Conservation (phyloP, 1,140 invertebrate genomes). For the Rhyzopertha dominica region DNA sequence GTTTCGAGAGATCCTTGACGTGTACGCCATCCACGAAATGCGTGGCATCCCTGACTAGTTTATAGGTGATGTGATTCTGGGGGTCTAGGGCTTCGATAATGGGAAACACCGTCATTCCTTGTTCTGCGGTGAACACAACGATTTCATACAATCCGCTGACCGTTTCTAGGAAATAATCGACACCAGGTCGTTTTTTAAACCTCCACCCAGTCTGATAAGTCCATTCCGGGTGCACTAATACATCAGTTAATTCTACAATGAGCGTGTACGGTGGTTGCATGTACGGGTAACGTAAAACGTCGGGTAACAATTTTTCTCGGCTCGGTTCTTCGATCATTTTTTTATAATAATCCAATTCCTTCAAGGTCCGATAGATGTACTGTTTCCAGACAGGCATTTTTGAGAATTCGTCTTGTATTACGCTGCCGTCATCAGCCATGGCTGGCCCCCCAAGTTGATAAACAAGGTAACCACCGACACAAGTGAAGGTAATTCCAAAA, state of each 20-base stretch:
- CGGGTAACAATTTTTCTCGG: constrained; percentile 86
- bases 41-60: constrained; percentile 90
- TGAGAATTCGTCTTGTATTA: constrained; percentile 75
- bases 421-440: constrained; percentile 68
- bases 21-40: constrained; percentile 90
- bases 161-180: constrained; percentile 91
- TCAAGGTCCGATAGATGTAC: constrained; percentile 65
- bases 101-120: constrained; percentile 72
- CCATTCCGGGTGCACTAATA: constrained; percentile 96
- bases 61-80: constrained; percentile 78
- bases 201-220: constrained; percentile 68
- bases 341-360: constrained; percentile 69
- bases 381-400: constrained; percentile 64
- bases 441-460: too few species aligned
- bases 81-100: constrained; percentile 88
- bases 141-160: constrained; percentile 87
- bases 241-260: constrained; percentile 89
- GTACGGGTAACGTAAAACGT: constrained; percentile 84
- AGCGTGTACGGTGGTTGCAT: constrained; percentile 92
- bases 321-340: constrained; percentile 91
- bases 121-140: constrained; percentile 93
- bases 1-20: constrained; percentile 87
- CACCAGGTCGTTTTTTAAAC: constrained; percentile 90
- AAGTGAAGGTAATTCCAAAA: too few species aligned
- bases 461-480: too few species aligned